Evolutionary conservation across 2,797 vertebrate species (phyloP).

Genomic region (Pseudochaenichthys georgianus): DNA sequence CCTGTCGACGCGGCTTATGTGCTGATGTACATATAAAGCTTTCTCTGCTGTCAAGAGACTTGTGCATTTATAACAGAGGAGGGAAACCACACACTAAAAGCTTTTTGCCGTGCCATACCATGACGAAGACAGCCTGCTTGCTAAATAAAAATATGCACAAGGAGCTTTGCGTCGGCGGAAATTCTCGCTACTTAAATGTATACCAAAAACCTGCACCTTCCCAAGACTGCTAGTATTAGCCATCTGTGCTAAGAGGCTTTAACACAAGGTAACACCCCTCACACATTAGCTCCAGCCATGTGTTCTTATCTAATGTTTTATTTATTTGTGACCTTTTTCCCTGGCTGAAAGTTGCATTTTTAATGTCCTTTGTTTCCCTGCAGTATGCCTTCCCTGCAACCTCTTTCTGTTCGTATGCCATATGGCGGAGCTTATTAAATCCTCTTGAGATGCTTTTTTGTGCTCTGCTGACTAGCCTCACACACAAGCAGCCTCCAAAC

Average conservation of each 20-base stretch:
- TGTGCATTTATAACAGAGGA: constrained; percentile 30
- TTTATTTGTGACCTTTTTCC: constrained; percentile 57
- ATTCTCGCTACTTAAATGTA: constrained; percentile 11
- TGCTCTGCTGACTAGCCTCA: not conserved
- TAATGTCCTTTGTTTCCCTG: constrained; percentile 37
- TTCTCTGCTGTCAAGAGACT: constrained; percentile 24
- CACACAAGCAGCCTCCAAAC: not conserved
- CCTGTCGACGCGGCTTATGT: constrained; percentile 28
- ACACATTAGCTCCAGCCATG: constrained; percentile 26
- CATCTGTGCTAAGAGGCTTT: constrained; percentile 13
- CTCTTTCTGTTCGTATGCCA: not conserved
- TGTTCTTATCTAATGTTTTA: constrained; percentile 52
- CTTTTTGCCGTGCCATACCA: constrained; percentile 43
- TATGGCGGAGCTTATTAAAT: constrained; percentile 16
- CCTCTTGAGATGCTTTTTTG: constrained; percentile 16
- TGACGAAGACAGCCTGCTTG: constrained; percentile 22
- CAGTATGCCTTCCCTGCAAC: constrained; percentile 6
- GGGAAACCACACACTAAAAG: constrained; percentile 14
- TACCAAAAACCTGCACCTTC: not conserved
- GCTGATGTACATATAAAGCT: constrained; percentile 6
- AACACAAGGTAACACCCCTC: constrained; percentile 2
- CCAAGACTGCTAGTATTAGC: constrained; percentile 4
- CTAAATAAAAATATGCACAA: constrained; percentile 43
- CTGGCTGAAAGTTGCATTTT: constrained; percentile 40
- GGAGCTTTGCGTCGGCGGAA: not conserved